phyloP scores from a whole-genome alignment of 2,113 vertebrate species.

The Trachemys scripta region DNA sequence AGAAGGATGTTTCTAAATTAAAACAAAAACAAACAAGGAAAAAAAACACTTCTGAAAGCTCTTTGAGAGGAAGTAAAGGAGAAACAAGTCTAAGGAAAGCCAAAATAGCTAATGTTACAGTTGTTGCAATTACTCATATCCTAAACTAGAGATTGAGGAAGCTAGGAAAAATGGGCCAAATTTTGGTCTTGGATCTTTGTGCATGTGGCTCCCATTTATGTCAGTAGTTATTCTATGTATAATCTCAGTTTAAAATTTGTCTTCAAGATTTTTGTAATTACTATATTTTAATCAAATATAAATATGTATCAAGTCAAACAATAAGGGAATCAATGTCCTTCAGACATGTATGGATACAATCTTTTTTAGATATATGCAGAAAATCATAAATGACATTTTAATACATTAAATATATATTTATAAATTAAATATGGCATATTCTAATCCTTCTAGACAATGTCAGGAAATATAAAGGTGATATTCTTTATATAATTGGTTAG shows the following conservation, averaged over 20 bases:
- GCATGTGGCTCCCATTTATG: constrained; percentile 20
- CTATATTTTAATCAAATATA: not conserved
- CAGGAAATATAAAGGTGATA: not conserved
- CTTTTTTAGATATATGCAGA: not conserved
- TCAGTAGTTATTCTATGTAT: constrained; percentile 1
- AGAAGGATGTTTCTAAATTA: constrained; percentile 62
- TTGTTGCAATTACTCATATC: constrained; percentile 79
- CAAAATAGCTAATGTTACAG: constrained; percentile 66
- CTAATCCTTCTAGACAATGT: not conserved
- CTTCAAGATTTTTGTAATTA: not conserved
- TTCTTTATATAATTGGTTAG: not conserved
- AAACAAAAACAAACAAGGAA: constrained; percentile 60
- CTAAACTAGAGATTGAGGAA: constrained; percentile 70
- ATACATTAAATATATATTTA: not conserved
- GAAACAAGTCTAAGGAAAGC: constrained; percentile 72
- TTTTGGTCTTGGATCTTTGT: not conserved
- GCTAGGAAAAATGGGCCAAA: constrained; percentile 70
- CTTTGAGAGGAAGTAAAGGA: constrained; percentile 76
- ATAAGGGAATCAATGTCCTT: not conserved
- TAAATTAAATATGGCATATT: not conserved
- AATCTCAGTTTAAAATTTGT: not conserved
- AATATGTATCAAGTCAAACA: not conserved
- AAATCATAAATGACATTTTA: not conserved
- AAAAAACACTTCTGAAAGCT: constrained; percentile 60
- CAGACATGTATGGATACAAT: not conserved